phyloP scores from a whole-genome alignment of 2,797 vertebrate species.

The Dendrocincla tyrannina region DNA sequence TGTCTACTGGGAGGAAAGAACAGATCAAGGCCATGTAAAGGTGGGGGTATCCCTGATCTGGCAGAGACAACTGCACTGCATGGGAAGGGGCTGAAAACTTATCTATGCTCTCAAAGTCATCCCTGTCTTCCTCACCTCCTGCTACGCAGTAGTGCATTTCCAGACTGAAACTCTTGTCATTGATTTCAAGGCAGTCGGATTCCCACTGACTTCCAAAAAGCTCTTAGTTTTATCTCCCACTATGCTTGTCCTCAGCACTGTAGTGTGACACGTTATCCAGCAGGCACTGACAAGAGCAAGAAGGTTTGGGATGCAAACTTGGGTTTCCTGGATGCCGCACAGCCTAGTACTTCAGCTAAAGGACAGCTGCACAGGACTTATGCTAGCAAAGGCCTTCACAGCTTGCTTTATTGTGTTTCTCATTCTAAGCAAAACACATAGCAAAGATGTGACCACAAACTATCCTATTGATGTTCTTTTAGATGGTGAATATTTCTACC shows the following conservation, averaged over 20 bases:
- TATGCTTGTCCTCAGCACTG: accelerated
- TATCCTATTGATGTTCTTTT: not conserved
- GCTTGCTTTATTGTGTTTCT: not conserved
- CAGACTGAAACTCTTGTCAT: not conserved
- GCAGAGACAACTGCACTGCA: not conserved
- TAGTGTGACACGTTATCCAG: not conserved
- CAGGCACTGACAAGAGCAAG: accelerated
- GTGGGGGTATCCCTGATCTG: not conserved
- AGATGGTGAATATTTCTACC: not conserved
- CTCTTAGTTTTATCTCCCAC: not conserved
- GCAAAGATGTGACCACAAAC: not conserved
- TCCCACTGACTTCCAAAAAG: not conserved
- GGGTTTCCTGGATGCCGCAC: not conserved
- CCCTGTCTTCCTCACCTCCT: accelerated
- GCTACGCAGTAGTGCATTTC: not conserved
- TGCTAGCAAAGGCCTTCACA: not conserved
- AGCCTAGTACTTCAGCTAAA: not conserved
- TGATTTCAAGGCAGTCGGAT: not conserved
- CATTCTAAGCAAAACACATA: not conserved
- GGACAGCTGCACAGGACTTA: not conserved
- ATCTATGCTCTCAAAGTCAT: not conserved
- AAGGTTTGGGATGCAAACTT: not conserved
- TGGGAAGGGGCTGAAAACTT: not conserved
- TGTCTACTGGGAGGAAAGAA: not conserved
- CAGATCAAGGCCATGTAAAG: not conserved